Percentiles rank a stretch among this genome's conserved stretches.
Conservation (phyloP, 2,888 invertebrate genomes). For the Coenonympha glycerion region DNA sequence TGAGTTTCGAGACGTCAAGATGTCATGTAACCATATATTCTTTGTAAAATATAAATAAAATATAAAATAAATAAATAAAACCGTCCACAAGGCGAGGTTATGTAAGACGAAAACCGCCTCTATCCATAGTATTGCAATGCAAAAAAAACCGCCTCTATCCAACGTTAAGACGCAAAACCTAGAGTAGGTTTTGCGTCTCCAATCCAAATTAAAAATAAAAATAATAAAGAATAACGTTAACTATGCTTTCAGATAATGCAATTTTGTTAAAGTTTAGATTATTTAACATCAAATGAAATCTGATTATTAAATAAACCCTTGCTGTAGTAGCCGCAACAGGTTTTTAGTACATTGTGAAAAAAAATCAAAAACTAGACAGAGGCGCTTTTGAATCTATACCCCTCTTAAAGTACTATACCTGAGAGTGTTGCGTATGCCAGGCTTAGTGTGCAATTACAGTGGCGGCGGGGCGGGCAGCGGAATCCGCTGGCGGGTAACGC, state of each 20-base stretch:
- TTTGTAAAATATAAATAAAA: no score
- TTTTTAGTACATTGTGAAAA: conserved; percentile 12
- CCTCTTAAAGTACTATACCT: no score
- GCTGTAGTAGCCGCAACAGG: conserved; percentile 4
- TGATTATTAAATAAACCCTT: conserved; percentile 14
- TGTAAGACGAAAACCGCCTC: conserved; percentile 5
- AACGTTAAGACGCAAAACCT: conserved; percentile 8
- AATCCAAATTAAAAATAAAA: conserved; percentile 10
- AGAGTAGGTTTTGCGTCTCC: no score
- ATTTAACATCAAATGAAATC: conserved; percentile 14
- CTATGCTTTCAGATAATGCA: conserved; percentile 6
- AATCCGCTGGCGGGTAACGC: no score
- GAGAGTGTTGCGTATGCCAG: no score
- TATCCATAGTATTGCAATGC: conserved; percentile 8
- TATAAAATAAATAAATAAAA: no score
- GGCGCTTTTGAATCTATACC: conserved; percentile 8
- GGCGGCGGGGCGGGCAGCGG: no score
- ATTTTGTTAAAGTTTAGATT: conserved; percentile 13
- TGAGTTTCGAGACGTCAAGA: no score
- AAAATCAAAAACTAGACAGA: conserved; percentile 3
- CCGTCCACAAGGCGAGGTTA: conserved; percentile 8
- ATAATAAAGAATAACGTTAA: conserved; percentile 8
- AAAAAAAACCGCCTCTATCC: conserved; percentile 15
- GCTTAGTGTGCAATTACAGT: no score
- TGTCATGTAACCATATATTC: no score